Evolutionary conservation across 2,888 invertebrate genomes (phyloP).

Genomic region (Oscheius sp.): DNA sequence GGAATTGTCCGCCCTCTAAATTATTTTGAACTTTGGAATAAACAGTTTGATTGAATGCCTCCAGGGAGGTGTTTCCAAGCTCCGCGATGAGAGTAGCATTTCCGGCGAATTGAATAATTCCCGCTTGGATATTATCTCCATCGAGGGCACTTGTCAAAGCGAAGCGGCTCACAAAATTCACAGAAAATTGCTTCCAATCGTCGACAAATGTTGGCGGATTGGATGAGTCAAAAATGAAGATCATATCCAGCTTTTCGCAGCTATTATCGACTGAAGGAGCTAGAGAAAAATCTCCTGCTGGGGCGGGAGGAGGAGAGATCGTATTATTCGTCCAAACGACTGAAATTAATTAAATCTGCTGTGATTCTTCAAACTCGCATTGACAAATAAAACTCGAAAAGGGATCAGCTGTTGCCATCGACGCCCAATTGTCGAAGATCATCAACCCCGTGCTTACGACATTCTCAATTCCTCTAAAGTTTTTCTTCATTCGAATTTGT

Average conservation of each 20-base stretch:
- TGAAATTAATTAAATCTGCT: too few species aligned
- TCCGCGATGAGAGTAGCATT: neutral
- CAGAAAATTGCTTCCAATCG: neutral
- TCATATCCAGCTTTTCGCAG: conserved; percentile 1
- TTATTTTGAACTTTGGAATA: too few species aligned
- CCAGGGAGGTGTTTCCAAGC: neutral
- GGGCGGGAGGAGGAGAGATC: too few species aligned
- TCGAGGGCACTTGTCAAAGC: neutral
- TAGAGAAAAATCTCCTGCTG: too few species aligned
- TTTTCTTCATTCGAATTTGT: too few species aligned
- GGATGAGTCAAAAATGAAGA: conserved; percentile 10
- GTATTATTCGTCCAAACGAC: neutral
- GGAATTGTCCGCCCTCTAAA: too few species aligned
- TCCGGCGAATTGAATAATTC: conserved; percentile 3
- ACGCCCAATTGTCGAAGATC: neutral
- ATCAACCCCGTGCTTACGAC: neutral
- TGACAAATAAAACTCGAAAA: neutral
- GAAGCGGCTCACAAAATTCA: neutral
- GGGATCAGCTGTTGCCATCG: neutral
- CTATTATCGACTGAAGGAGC: neutral
- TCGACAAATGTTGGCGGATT: too few species aligned
- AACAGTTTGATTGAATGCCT: neutral
- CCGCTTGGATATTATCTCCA: conserved; percentile 3
- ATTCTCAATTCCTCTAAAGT: too few species aligned
- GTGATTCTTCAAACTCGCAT: neutral